Evolutionary conservation across 2,797 vertebrate genomes (phyloP).

Genomic region (Cirrhinus molitorella): DNA sequence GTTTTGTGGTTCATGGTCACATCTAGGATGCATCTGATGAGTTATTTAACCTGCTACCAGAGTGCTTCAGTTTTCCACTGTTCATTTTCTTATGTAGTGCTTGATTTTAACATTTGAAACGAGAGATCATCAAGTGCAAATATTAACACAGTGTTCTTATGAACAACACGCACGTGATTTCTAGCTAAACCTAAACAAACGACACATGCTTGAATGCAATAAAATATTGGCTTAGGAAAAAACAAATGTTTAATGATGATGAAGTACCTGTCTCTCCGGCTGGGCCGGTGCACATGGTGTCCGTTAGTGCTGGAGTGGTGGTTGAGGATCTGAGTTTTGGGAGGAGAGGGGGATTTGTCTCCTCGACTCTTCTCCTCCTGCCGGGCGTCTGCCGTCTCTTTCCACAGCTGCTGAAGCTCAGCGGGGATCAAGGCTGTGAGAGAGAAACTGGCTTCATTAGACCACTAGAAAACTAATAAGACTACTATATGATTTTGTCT

Average conservation of each 20-base stretch:
- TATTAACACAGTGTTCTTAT: not conserved
- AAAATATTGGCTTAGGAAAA: not conserved
- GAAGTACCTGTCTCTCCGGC: slow-evolving; percentile 76
- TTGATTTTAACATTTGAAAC: not conserved
- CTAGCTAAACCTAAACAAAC: not conserved
- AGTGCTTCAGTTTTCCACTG: not conserved
- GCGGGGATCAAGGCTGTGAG: slow-evolving; percentile 88
- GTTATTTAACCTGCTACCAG: not conserved
- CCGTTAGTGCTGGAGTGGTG: slow-evolving; percentile 88
- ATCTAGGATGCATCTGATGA: too few species aligned
- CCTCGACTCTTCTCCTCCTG: slow-evolving; percentile 78
- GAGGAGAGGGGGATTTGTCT: slow-evolving; percentile 77
- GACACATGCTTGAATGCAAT: not conserved
- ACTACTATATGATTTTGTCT: not conserved
- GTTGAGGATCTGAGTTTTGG: slow-evolving; percentile 84
- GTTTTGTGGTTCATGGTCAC: too few species aligned
- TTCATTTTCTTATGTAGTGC: not conserved
- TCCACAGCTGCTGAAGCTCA: slow-evolving; percentile 90
- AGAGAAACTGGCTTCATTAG: slow-evolving; percentile 69
- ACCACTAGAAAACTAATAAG: not conserved
- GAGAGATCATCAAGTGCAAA: not conserved
- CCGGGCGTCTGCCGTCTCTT: slow-evolving; percentile 81
- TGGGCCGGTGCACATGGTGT: slow-evolving; percentile 74
- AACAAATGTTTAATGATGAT: too few species aligned
- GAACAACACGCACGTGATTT: not conserved